phyloP scores from a whole-genome alignment of 2,113 vertebrate genomes.

The Misgurnus anguillicaudatus region DNA sequence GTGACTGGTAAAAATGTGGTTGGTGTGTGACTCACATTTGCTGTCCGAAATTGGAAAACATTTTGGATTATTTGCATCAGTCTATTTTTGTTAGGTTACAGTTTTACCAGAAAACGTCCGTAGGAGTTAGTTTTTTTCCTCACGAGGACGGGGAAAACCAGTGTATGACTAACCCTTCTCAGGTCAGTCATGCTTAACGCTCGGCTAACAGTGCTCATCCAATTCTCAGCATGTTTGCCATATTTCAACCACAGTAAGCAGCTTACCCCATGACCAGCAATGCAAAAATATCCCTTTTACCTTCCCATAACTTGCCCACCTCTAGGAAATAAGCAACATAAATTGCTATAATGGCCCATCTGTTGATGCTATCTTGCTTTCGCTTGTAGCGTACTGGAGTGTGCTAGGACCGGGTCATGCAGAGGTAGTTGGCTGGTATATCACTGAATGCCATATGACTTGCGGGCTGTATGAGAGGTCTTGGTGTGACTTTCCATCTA shows the following conservation, averaged over 20 bases:
- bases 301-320: constrained; percentile 18
- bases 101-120: background rate
- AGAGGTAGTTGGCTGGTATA: background rate
- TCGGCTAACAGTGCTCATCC: background rate
- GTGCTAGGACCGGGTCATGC: constrained; percentile 2
- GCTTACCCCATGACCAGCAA: constrained; percentile 5
- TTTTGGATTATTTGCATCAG: background rate
- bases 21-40: constrained; percentile 11
- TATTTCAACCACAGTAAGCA: constrained; percentile 10
- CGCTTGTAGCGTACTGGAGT: background rate
- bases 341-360: constrained; percentile 22
- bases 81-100: background rate
- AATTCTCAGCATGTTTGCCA: background rate
- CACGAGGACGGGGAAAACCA: constrained; percentile 5
- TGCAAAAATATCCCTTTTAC: constrained; percentile 22
- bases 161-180: background rate
- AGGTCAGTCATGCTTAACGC: background rate
- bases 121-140: background rate
- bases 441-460: background rate
- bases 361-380: background rate
- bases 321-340: background rate
- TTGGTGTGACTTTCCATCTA: constrained; percentile 56
- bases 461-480: constrained; percentile 36
- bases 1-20: constrained; percentile 55
- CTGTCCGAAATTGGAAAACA: background rate